Evolutionary conservation across 2,797 vertebrate species (phyloP), one percentile per base, ranked within the genome.

Genomic region (Acanthurus tractus): DNA sequence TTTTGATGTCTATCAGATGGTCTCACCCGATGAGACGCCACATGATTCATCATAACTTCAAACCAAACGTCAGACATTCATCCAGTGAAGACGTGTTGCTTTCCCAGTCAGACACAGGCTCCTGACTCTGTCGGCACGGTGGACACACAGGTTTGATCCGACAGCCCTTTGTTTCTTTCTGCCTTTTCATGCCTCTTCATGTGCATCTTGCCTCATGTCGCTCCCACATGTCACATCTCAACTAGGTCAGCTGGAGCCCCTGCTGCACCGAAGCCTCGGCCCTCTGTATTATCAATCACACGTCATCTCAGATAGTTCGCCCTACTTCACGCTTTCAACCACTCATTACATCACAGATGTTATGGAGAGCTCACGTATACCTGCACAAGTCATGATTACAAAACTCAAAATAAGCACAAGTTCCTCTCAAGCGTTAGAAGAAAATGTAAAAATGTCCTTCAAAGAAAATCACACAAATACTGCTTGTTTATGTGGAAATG

Each of bases 191-290:
- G 50, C 50, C 36, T 71, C 48, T 56, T 54, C 50, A 46, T 70
- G 63, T 54, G 48, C 50, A 52, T 63, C 53, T 78, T 4, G 5
- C 52, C 67, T 50, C 13, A 0, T 45, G 66, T 23, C 11, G 45
- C 52, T 25, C 40, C 38, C 18, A 9, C 20, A 0, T 29, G 53
- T 63, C 58, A 61, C 54, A 69, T 20, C 74, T 72, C 59, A 81
- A 63, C 64, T 76, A 45, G 81, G 72, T 76, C 84, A 79, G 53
- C 58, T 0, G 8, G 46, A 61, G 64, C 63, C 57, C 81, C 61
- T 23, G 70, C 74, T 63, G 70, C 71, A 25, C 7, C 3, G 10
- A 36, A 8, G n/a, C 50, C 20, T 25, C 54, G 5, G 15, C 40
- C 13, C 74, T 40, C 45, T 23, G n/a, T 57, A 22, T 15, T 4